Evolutionary conservation across 2,888 invertebrate genomes (phyloP), one percentile per base, ranked within the genome.

Genomic region (Arenicola marina): DNA sequence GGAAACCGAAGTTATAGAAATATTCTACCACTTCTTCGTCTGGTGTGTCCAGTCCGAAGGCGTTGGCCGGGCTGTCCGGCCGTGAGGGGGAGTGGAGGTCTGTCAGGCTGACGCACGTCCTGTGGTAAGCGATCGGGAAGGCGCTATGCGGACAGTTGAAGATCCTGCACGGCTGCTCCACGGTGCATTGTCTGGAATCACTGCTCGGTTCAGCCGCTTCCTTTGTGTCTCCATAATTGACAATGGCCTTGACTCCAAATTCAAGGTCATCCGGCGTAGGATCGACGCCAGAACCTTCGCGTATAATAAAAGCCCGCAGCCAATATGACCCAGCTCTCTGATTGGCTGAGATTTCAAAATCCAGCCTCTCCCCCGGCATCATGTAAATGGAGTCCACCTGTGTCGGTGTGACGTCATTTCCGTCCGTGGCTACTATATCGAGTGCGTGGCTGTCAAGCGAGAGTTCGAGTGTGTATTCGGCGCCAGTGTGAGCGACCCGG

Each of bases 371-470:
- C 0, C 78, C 79, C 1, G 61, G 55, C 32, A 32, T 26, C 11
- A 61, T 46, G 28, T 46, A 21, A 28, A 61, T 4, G 11, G 54
- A 54, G 2, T 60, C 54, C 4, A 54, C 60, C 4, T 29, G 3
- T 1, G 70, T 34, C 0, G 74, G 74, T 57, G 69, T 66, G 7
- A 77, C 44, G 15, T 74, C 74, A 45, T 63, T 67, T 7, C 77
- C 75, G 51, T 78, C 77, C 0, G 71, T 59, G 1, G 76, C 72
- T 4, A 76, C 61, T 4, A 78, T 56, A 0, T 59, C 60, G 4
- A 78, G 29, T 3, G 45, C 44, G 58, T 78, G 77, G 1, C 62
- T 51, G 51, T 77, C 75, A 1, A 78, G 64, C 15, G 75, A 75
- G 1, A 78, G 46, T 24, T 66, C 53, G 59, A 72, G 73, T 11